Evolutionary conservation across 2,113 vertebrate genomes (phyloP).

Genomic region (Chlorodrepanis virens): DNA sequence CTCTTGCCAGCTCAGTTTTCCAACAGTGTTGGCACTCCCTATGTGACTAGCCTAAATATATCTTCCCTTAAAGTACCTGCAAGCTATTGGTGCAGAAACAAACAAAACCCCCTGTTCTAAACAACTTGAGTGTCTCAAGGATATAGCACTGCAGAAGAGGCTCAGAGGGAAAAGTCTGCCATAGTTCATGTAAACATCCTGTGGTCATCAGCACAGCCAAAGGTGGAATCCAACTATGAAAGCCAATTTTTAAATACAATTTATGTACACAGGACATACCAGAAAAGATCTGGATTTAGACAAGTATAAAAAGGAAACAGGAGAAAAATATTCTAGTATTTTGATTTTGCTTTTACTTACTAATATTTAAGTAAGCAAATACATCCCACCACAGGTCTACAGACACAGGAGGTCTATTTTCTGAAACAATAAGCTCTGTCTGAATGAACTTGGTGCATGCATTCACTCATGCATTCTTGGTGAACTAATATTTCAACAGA

Average conservation of each 20-base stretch:
- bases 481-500: background rate
- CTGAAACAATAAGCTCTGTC: conserved; percentile 31
- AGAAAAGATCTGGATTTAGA: conserved; percentile 37
- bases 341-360: conserved; percentile 18
- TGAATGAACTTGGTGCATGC: background rate
- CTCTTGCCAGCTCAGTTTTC: background rate
- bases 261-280: conserved; percentile 46
- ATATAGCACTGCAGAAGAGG: background rate
- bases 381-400: background rate
- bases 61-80: background rate
- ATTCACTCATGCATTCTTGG: background rate
- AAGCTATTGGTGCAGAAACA: background rate
- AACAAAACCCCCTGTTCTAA: background rate
- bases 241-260: background rate
- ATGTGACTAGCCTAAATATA: background rate
- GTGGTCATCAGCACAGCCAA: background rate
- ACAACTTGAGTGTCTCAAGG: background rate
- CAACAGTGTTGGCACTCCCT: background rate
- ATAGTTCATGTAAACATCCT: conserved; percentile 27
- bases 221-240: background rate
- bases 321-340: background rate
- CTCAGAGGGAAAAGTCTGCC: background rate
- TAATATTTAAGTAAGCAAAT: background rate
- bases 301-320: conserved; percentile 27
- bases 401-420: conserved; percentile 1